phyloP scores from a whole-genome alignment of 2,797 vertebrate species.

The Lindbergichthys nudifrons region DNA sequence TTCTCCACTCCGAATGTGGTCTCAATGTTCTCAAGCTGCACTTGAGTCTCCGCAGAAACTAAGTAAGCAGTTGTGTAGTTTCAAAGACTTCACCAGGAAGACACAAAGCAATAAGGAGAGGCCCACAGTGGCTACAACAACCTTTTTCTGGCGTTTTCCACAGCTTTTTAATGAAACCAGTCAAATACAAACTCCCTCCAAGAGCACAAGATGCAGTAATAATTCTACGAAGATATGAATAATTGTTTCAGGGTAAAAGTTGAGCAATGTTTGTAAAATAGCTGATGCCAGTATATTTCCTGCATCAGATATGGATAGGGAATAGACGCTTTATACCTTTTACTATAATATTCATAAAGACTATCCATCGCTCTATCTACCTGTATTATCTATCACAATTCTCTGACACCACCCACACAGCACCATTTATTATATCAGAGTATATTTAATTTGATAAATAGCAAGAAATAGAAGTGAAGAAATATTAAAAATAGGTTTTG shows the following conservation, averaged over 20 bases:
- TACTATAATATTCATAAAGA: slow-evolving; percentile 29
- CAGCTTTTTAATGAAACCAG: slow-evolving; percentile 59
- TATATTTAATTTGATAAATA: not conserved
- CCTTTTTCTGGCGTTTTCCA: slow-evolving; percentile 48
- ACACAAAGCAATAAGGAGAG: slow-evolving; percentile 57
- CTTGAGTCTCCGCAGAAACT: slow-evolving; percentile 37
- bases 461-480: not conserved
- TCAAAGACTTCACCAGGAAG: slow-evolving; percentile 44
- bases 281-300: slow-evolving; percentile 17
- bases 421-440: not conserved
- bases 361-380: not conserved
- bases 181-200: slow-evolving; percentile 41
- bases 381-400: not conserved
- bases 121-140: slow-evolving; percentile 31
- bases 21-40: slow-evolving; percentile 34
- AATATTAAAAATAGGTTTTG: not conserved
- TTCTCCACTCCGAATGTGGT: slow-evolving; percentile 13
- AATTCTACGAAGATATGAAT: slow-evolving; percentile 58
- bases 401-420: slow-evolving; percentile 16
- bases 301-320: slow-evolving; percentile 8
- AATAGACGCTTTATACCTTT: slow-evolving; percentile 22
- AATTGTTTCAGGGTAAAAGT: slow-evolving; percentile 43
- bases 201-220: slow-evolving; percentile 38
- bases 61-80: slow-evolving; percentile 49
- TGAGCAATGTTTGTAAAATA: slow-evolving; percentile 24